Conservation (phyloP, 2,888 invertebrate species). For the Melinaea marsaeus region DNA sequence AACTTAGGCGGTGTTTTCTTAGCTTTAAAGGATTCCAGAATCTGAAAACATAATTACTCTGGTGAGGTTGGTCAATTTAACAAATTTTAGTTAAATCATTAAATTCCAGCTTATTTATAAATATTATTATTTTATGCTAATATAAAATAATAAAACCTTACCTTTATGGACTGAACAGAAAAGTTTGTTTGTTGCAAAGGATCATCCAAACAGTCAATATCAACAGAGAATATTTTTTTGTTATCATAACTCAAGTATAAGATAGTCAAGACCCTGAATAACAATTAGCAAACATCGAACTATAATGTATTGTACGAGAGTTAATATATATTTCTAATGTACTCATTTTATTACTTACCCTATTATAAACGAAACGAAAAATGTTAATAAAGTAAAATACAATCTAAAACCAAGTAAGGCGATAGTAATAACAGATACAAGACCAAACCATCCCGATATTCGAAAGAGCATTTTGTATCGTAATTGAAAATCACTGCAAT, state of each 20-base stretch:
- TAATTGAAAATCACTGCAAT: conserved; percentile 22
- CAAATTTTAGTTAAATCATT: neutral
- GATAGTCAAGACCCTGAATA: conserved; percentile 59
- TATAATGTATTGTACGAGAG: conserved; percentile 15
- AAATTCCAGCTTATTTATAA: neutral
- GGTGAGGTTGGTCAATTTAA: conserved; percentile 5
- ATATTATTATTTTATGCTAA: conserved; percentile 6
- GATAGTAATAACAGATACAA: conserved; percentile 61
- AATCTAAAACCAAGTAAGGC: conserved; percentile 65
- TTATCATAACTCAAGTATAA: conserved; percentile 63
- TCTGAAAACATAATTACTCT: conserved; percentile 40
- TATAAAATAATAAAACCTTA: conserved; percentile 28
- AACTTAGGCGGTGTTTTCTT: conserved; percentile 52
- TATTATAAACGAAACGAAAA: conserved; percentile 61
- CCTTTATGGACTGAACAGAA: conserved; percentile 63
- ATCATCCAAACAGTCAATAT: conserved; percentile 68
- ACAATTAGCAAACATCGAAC: conserved; percentile 3
- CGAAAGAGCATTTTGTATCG: conserved; percentile 46
- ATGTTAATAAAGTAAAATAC: conserved; percentile 59
- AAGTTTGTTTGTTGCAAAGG: conserved; percentile 67
- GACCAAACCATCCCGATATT: conserved; percentile 61
- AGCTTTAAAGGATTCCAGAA: conserved; percentile 58
- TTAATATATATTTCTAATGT: neutral
- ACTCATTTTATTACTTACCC: conserved; percentile 53
- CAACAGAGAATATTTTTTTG: conserved; percentile 60